phyloP scores from a whole-genome alignment of 2,888 invertebrate genomes.

The Syrista parreyssii region DNA sequence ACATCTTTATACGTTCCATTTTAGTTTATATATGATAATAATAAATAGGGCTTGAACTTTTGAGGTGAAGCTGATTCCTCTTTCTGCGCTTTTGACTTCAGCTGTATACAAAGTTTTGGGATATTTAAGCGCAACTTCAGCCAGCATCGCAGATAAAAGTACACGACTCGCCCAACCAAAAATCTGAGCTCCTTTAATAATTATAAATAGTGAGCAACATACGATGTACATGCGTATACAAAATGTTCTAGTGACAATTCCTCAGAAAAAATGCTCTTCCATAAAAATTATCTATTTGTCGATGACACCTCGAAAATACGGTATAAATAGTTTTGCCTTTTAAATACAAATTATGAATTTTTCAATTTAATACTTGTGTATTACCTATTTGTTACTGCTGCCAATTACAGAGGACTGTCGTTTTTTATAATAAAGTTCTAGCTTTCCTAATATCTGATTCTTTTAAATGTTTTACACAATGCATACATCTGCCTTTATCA shows the following conservation, averaged over 20 bases:
- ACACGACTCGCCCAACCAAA: background rate
- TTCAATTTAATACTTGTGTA: background rate
- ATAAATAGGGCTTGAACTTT: background rate
- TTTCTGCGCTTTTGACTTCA: background rate
- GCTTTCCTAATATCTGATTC: background rate
- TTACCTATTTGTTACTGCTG: background rate
- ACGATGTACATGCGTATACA: slow-evolving; percentile 19
- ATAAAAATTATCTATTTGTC: background rate
- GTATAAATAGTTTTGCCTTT: too few relatives aligned
- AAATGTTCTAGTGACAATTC: background rate
- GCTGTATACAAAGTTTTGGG: background rate
- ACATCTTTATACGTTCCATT: slow-evolving; percentile 11
- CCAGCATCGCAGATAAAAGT: background rate
- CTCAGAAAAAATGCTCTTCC: background rate
- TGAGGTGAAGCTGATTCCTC: background rate
- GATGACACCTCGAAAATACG: too few relatives aligned
- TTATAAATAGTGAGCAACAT: slow-evolving; percentile 35
- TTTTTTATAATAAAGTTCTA: background rate
- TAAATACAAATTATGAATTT: background rate
- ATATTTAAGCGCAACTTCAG: background rate
- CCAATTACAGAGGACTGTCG: background rate
- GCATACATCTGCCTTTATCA: background rate
- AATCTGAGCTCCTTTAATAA: slow-evolving; percentile 3
- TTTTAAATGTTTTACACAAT: background rate
- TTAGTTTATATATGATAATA: slow-evolving; percentile 2